Conservation (phyloP, 37 sponge, comb jelly and placozoan species). For the Eunapius fragilis region DNA sequence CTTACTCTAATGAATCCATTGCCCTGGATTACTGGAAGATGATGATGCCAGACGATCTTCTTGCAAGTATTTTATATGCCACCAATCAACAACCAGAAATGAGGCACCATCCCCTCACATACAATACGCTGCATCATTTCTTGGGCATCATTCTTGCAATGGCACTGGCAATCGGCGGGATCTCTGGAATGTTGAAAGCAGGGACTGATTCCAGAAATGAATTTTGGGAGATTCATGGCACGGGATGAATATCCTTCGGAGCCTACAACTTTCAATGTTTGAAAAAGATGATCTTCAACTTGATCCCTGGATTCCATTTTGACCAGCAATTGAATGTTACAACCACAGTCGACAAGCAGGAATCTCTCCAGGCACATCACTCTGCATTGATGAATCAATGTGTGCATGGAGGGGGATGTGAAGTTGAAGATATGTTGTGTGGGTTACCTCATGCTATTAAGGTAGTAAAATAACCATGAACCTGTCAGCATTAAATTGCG, state of each 20-base stretch:
- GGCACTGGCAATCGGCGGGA: background rate
- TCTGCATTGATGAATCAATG: background rate
- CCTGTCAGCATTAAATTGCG: too few relatives aligned
- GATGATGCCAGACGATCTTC: background rate
- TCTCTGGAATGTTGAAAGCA: background rate
- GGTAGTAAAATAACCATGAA: too few relatives aligned
- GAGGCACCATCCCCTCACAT: background rate
- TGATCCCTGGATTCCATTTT: background rate
- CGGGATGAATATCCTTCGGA: background rate
- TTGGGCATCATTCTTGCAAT: background rate
- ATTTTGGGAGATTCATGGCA: background rate
- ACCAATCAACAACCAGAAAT: background rate
- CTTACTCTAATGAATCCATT: background rate
- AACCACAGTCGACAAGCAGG: background rate
- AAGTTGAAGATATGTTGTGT: background rate
- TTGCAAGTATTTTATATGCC: background rate
- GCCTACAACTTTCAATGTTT: background rate
- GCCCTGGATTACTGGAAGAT: background rate
- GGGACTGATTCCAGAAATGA: background rate
- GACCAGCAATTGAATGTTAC: background rate
- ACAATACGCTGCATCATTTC: background rate
- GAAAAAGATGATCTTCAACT: background rate
- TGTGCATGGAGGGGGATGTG: background rate
- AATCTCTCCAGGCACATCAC: background rate
- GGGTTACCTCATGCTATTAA: too few relatives aligned